These are phyloP conservation scores for Glyphotaelius pellucidus DNA, from an alignment of 2,888 invertebrate species.

Conservation along the genomic window DNA sequence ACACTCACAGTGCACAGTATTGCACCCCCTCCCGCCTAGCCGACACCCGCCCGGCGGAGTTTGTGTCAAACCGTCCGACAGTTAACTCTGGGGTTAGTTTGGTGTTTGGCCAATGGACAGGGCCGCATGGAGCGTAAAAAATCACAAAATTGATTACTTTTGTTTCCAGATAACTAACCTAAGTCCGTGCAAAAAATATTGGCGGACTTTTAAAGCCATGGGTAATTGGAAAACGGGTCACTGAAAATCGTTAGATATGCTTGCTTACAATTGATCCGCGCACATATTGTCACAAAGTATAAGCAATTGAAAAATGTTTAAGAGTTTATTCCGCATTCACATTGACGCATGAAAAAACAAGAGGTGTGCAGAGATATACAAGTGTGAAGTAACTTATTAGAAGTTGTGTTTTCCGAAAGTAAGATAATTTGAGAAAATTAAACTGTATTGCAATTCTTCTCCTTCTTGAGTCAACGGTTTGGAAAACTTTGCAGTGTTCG, in stretches of 20 bases:
- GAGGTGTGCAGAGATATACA: not conserved
- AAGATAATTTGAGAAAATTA: not conserved
- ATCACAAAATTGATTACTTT: not conserved
- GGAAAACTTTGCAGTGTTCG: not conserved
- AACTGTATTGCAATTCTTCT: not conserved
- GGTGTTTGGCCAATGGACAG: constrained; percentile 41
- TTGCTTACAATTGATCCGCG: not conserved
- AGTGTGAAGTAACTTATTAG: not conserved
- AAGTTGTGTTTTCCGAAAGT: not conserved
- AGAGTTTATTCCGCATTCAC: not conserved
- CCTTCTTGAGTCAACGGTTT: not conserved
- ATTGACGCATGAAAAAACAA: not conserved
- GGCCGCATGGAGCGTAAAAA: not conserved
- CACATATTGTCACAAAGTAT: not conserved
- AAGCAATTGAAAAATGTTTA: not conserved
- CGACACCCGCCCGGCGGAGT: constrained; percentile 40
- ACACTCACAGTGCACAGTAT: not conserved
- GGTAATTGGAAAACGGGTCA: not conserved
- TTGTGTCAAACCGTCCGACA: constrained; percentile 52
- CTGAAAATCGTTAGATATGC: not conserved
- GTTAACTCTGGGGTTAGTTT: constrained; percentile 58
- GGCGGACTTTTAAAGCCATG: not conserved
- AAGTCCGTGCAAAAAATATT: not conserved
- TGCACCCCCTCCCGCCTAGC: not conserved
- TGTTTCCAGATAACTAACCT: not conserved